phyloP scores from a whole-genome alignment of 2,888 invertebrate genomes.

The Trypoxylon attenuatum region DNA sequence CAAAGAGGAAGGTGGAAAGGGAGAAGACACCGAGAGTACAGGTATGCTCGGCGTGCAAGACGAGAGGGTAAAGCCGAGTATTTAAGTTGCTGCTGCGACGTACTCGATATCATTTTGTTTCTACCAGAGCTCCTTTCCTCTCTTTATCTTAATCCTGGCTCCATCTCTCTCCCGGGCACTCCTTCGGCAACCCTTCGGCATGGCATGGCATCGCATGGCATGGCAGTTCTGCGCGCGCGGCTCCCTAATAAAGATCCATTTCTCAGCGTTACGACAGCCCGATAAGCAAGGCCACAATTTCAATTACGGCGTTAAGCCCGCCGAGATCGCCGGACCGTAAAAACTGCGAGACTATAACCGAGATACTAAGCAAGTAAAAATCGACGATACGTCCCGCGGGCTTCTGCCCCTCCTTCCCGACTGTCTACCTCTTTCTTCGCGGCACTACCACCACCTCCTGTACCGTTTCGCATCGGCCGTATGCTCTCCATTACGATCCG shows the following conservation, averaged over 20 bases:
- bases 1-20: background rate
- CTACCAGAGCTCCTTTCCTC: conserved; percentile 17
- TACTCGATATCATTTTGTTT: conserved; percentile 50
- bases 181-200: background rate
- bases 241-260: conserved; percentile 62
- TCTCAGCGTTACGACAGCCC: conserved; percentile 61
- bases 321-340: conserved; percentile 56
- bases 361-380: conserved; percentile 62
- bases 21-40: background rate
- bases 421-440: background rate
- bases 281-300: conserved; percentile 64
- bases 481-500: too few relatives aligned
- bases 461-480: too few relatives aligned
- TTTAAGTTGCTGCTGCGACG: conserved; percentile 23
- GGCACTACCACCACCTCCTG: background rate
- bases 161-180: conserved; percentile 1
- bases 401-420: conserved; percentile 18
- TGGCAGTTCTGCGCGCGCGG: conserved; percentile 33
- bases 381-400: conserved; percentile 60
- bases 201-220: too few relatives aligned
- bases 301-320: conserved; percentile 60
- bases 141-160: conserved; percentile 27
- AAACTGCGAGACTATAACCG: conserved; percentile 59
- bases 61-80: conserved; percentile 20
- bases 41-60: conserved; percentile 6